A percentile compares a stretch with the other conserved stretches of the same genome.
Evolutionary conservation across 2,888 invertebrate species (phyloP).

Genomic region (Sipunculus nudus): DNA sequence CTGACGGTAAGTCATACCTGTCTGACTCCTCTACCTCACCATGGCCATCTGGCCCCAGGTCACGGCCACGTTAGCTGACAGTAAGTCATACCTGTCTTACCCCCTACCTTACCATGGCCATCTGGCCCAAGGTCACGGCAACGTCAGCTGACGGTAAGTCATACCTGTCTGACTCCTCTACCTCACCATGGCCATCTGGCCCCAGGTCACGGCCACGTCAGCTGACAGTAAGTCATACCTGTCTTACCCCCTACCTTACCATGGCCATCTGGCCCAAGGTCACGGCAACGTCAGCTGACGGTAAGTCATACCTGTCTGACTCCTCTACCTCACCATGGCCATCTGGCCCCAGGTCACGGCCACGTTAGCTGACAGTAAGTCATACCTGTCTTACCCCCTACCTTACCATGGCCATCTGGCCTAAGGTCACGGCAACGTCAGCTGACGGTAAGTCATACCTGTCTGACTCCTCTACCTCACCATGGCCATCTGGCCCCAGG

Average conservation of each 20-base stretch:
- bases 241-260: conserved; percentile 74
- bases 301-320: no score
- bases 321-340: conserved; percentile 76
- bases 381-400: no score
- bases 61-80: no score
- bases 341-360: conserved; percentile 80
- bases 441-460: conserved; percentile 65
- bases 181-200: no score
- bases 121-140: conserved; percentile 79
- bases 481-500: conserved; percentile 82
- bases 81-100: no score
- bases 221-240: no score
- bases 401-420: conserved; percentile 82
- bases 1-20: conserved; percentile 66
- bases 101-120: conserved; percentile 76
- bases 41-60: no score
- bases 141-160: conserved; percentile 69
- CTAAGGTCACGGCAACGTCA: conserved; percentile 73
- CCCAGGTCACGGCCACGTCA: no score
- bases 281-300: conserved; percentile 71
- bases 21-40: no score
- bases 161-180: no score
- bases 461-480: conserved; percentile 75
- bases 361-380: conserved; percentile 68
- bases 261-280: conserved; percentile 82